Evolutionary conservation across 2,797 vertebrate genomes (phyloP).

Genomic region (Falco berigora): DNA sequence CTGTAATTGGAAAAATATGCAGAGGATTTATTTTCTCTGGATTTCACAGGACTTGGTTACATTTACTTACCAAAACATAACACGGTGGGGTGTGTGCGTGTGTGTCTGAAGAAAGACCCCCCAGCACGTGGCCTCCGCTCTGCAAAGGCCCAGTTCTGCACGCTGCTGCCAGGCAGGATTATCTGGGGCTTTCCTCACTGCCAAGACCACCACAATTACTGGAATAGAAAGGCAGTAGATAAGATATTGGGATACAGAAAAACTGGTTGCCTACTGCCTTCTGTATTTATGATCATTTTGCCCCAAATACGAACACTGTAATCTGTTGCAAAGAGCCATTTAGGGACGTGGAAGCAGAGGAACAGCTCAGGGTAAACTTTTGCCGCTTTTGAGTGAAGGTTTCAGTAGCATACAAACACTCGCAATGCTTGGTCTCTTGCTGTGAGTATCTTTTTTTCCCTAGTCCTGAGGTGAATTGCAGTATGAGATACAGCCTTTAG

Average conservation of each 20-base stretch:
- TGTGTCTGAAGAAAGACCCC: background rate
- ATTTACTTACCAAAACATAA: background rate
- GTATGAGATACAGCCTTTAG: background rate
- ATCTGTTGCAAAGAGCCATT: background rate
- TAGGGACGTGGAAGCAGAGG: background rate
- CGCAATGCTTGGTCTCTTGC: background rate
- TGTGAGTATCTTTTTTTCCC: background rate
- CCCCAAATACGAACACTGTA: background rate
- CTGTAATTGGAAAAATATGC: background rate
- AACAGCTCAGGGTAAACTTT: background rate
- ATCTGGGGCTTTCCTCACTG: background rate
- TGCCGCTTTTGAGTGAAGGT: constrained; percentile 11
- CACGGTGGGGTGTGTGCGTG: too few species aligned
- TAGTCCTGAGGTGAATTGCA: background rate
- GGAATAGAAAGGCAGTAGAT: background rate
- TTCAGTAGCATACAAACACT: background rate
- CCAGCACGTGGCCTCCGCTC: accelerated
- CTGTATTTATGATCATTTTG: background rate
- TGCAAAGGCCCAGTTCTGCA: background rate
- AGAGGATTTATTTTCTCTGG: background rate
- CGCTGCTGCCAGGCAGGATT: background rate
- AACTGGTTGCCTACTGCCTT: background rate
- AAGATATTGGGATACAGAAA: background rate
- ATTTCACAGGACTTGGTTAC: background rate
- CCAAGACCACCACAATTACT: background rate